Evolutionary conservation across 2,888 invertebrate species (phyloP).

Genomic region (Merodon equestris): DNA sequence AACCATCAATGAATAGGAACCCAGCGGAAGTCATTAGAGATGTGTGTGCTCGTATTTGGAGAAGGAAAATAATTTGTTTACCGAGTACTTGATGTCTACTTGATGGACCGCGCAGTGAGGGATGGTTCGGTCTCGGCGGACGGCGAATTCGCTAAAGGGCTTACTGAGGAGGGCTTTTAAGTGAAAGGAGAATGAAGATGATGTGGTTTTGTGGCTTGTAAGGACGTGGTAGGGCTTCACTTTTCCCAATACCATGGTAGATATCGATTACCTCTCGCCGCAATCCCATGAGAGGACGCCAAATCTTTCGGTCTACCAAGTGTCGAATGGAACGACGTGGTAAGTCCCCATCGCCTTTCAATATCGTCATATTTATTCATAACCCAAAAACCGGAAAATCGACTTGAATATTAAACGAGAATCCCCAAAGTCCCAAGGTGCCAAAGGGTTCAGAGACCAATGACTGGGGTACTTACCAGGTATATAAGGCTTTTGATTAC

Average conservation of each 20-base stretch:
- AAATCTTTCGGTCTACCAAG: too few relatives aligned
- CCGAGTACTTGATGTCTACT: conserved; percentile 50
- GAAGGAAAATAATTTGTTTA: conserved; percentile 65
- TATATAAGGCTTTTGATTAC: conserved; percentile 80
- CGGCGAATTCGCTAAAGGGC: conserved; percentile 12
- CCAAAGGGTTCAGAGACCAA: background rate
- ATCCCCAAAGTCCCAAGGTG: conserved; percentile 1
- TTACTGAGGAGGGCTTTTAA: too few relatives aligned
- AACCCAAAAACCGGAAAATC: conserved; percentile 2
- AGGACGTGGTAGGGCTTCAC: too few relatives aligned
- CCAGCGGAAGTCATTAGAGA: conserved; percentile 59
- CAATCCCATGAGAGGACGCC: too few relatives aligned
- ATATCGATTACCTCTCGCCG: too few relatives aligned
- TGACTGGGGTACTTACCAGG: conserved; percentile 74
- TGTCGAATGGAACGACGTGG: too few relatives aligned
- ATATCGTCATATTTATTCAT: conserved; percentile 27
- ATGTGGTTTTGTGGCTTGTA: background rate
- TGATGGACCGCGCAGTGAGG: conserved; percentile 39
- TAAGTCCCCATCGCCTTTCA: background rate
- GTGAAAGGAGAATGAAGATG: background rate
- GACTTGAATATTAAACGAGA: conserved; percentile 44
- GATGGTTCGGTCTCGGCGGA: background rate
- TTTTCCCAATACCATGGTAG: too few relatives aligned
- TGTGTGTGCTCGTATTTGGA: conserved; percentile 42
- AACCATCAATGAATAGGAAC: conserved; percentile 43